Percentiles rank a stretch among this genome's conserved stretches.
phyloP scores from a whole-genome alignment of 2,888 invertebrate genomes.

The Cancer borealis region DNA sequence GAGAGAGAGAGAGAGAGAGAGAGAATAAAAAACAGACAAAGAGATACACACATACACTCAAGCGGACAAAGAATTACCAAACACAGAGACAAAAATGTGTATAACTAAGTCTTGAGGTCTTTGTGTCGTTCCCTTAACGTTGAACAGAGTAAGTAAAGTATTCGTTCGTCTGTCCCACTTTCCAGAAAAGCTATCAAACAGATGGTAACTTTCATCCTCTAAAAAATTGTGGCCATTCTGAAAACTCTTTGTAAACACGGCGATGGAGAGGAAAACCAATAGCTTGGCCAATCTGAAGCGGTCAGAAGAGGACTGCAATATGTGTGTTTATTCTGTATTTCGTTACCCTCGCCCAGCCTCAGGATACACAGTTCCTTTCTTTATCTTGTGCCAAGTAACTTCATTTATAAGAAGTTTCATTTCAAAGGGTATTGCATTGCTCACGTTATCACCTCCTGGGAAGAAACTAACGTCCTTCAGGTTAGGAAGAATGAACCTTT shows the following conservation, averaged over 20 bases:
- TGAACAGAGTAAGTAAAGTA: not conserved
- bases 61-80: not conserved
- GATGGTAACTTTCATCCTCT: slow-evolving; percentile 36
- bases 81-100: not conserved
- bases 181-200: slow-evolving; percentile 33
- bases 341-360: not conserved
- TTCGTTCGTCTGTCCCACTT: not conserved
- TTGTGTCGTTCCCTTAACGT: not conserved
- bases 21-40: not conserved
- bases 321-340: slow-evolving; percentile 35
- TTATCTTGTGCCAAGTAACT: slow-evolving; percentile 15
- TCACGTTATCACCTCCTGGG: not conserved
- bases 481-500: not conserved
- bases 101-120: not conserved
- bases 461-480: not conserved
- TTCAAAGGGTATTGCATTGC: slow-evolving; percentile 12
- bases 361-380: slow-evolving; percentile 28
- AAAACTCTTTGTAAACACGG: slow-evolving; percentile 43
- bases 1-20: slow-evolving; percentile 8
- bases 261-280: slow-evolving; percentile 41
- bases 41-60: not conserved
- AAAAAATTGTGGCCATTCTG: slow-evolving; percentile 6
- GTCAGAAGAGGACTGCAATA: slow-evolving; percentile 38
- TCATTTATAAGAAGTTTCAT: slow-evolving; percentile 26
- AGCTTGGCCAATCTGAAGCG: slow-evolving; percentile 35